A percentile compares a stretch with the other conserved stretches of the same genome.
phyloP scores from a whole-genome alignment of 2,888 invertebrate species.

The Nephrocerus scutellatus region DNA sequence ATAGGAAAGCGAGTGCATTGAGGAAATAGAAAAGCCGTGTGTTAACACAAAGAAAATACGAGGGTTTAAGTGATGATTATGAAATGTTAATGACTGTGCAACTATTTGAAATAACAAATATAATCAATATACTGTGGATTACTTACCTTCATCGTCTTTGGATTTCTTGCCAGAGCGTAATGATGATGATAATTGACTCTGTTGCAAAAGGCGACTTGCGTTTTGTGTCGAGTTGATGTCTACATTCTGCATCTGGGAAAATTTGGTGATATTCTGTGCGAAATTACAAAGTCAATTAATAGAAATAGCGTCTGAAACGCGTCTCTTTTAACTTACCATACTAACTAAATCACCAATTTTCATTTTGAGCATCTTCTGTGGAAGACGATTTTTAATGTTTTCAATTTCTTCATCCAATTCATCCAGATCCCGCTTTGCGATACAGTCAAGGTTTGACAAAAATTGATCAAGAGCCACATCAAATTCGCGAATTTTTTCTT shows the following conservation, averaged over 20 bases:
- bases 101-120: neutral
- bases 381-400: constrained; percentile 14
- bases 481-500: constrained; percentile 37
- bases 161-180: constrained; percentile 1
- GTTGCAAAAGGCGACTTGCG: constrained; percentile 18
- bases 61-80: neutral
- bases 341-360: constrained; percentile 35
- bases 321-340: constrained; percentile 23
- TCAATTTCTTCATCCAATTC: constrained; percentile 13
- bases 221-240: neutral
- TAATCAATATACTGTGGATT: neutral
- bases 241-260: constrained; percentile 23
- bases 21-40: constrained; percentile 16
- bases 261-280: constrained; percentile 21
- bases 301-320: too few species aligned
- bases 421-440: constrained; percentile 21
- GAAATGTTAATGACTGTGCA: neutral
- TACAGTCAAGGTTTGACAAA: constrained; percentile 29
- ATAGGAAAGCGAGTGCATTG: too few species aligned
- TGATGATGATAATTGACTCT: constrained; percentile 13
- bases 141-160: constrained; percentile 32
- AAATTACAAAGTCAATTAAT: too few species aligned
- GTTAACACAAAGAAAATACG: constrained; percentile 10
- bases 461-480: constrained; percentile 36
- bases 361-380: constrained; percentile 32